phyloP scores from a whole-genome alignment of 2,113 vertebrate species.

The Lophochroa leadbeateri region DNA sequence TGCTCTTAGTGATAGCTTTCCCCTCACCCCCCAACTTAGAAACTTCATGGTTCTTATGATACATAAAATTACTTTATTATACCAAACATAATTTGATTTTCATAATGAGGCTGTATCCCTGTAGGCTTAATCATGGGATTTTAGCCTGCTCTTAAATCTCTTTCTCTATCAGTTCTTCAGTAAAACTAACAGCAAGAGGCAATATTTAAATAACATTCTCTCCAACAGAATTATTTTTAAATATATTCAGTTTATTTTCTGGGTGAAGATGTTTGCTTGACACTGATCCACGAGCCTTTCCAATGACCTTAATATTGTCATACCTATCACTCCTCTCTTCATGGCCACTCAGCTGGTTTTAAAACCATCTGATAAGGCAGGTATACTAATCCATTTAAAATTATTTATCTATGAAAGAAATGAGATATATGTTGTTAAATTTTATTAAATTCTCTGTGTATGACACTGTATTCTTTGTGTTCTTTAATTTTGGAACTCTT shows the following conservation, averaged over 20 bases:
- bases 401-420: not conserved
- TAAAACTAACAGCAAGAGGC: not conserved
- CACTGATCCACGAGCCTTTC: not conserved
- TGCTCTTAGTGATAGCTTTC: rapidly evolving
- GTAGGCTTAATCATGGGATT: not conserved
- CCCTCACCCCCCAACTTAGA: not conserved
- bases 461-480: too few species aligned
- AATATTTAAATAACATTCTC: not conserved
- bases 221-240: not conserved
- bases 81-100: not conserved
- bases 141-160: not conserved
- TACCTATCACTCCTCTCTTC: not conserved
- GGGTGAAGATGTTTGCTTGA: not conserved
- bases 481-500: too few species aligned
- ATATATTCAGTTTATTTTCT: not conserved
- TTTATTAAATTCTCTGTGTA: not conserved
- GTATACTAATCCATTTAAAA: not conserved
- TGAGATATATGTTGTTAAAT: not conserved
- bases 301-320: not conserved
- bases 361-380: not conserved
- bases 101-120: not conserved
- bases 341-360: not conserved
- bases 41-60: not conserved
- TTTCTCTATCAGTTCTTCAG: not conserved
- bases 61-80: not conserved